These are phyloP conservation scores for Sciurus carolinensis DNA, from an alignment of 2,797 vertebrate species.

Conservation along the genomic window DNA sequence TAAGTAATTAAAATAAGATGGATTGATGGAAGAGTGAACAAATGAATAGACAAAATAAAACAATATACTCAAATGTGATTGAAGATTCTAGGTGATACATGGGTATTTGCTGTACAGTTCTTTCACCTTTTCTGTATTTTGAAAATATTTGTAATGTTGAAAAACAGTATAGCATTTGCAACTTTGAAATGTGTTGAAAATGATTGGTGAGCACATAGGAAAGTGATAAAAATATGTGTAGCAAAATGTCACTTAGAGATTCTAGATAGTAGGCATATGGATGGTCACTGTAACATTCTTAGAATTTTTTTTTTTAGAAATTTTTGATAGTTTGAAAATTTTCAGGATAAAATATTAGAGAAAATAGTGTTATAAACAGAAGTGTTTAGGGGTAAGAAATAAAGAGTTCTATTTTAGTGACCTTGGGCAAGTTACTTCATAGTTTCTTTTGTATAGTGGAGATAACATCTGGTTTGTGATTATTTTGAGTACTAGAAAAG, in stretches of 20 bases:
- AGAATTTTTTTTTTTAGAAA: neutral
- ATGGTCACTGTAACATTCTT: slow-evolving; percentile 35
- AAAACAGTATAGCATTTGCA: neutral
- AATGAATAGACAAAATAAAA: neutral
- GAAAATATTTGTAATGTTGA: slow-evolving; percentile 56
- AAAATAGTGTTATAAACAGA: neutral
- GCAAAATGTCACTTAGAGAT: slow-evolving; percentile 18
- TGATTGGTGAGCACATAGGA: neutral
- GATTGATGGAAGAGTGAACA: neutral
- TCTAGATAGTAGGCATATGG: neutral
- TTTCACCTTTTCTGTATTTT: slow-evolving; percentile 53
- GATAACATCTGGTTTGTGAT: neutral
- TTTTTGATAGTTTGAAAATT: slow-evolving; percentile 18
- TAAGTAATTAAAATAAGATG: neutral
- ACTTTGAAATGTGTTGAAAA: slow-evolving; percentile 46
- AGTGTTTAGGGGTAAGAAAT: neutral
- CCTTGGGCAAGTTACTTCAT: neutral
- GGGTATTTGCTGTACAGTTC: neutral
- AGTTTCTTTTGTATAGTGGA: slow-evolving; percentile 30
- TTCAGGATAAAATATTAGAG: slow-evolving; percentile 16
- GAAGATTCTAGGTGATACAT: slow-evolving; percentile 27
- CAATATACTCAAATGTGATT: neutral
- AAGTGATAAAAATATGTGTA: slow-evolving; percentile 24
- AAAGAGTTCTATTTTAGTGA: neutral
- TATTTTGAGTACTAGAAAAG: neutral